Conservation (phyloP, 2,113 vertebrate species). For the Gymnarchus niloticus region DNA sequence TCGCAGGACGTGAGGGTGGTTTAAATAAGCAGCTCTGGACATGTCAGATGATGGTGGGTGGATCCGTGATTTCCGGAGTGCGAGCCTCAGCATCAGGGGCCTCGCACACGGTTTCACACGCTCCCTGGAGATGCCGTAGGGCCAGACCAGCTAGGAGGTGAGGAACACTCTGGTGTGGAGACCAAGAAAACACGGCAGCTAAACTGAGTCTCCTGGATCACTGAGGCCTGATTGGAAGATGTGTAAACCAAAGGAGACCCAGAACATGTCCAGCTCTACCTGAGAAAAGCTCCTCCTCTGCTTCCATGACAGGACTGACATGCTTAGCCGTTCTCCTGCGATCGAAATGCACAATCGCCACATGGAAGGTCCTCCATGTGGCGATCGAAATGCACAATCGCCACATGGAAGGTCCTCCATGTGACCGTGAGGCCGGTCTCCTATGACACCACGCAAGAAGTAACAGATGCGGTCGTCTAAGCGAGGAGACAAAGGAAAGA, state of each 20-base stretch:
- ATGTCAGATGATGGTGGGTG: not conserved
- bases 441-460: not conserved
- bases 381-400: not conserved
- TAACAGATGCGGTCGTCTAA: not conserved
- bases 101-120: not conserved
- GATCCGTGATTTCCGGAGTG: not conserved
- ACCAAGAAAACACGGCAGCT: not conserved
- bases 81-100: not conserved
- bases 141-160: not conserved
- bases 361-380: not conserved
- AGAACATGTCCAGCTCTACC: not conserved
- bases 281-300: too few relatives aligned
- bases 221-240: not conserved
- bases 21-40: not conserved
- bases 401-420: not conserved
- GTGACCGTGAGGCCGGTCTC: not conserved
- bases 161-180: not conserved
- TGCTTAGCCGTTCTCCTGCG: not conserved
- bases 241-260: not conserved
- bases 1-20: not conserved
- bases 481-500: not conserved
- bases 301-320: not conserved
- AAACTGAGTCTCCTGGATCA: too few relatives aligned
- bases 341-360: not conserved
- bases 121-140: not conserved